Evolutionary conservation across 1,140 invertebrate species (phyloP).

Genomic region (Phortica variegata): DNA sequence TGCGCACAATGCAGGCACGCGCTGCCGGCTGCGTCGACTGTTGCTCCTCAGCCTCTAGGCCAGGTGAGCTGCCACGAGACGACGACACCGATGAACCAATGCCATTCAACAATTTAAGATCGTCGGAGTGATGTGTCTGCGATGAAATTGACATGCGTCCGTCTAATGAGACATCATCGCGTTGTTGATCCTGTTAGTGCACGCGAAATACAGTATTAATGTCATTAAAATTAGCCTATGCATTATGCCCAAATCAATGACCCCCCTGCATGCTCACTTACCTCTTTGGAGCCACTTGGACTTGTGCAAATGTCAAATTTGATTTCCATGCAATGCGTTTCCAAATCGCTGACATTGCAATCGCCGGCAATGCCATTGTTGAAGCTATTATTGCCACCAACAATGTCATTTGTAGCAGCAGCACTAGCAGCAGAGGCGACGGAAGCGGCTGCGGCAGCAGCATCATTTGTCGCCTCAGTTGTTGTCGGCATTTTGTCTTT

Average conservation of each 20-base stretch:
- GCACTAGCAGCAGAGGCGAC: too few relatives aligned
- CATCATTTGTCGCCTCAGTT: slow-evolving; percentile 12
- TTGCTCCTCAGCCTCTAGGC: slow-evolving; percentile 39
- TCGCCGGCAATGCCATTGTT: slow-evolving; percentile 9
- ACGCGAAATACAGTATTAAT: background rate
- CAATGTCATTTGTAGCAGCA: slow-evolving; percentile 18
- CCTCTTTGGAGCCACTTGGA: slow-evolving; percentile 38
- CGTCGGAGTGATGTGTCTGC: slow-evolving; percentile 44
- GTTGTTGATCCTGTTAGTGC: slow-evolving; percentile 38
- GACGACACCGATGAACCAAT: slow-evolving; percentile 49
- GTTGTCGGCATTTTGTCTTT: slow-evolving; percentile 37
- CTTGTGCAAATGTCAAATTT: slow-evolving; percentile 45
- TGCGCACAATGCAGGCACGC: slow-evolving; percentile 60
- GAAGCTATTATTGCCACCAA: slow-evolving; percentile 10
- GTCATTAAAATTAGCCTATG: background rate
- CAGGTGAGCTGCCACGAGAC: slow-evolving; percentile 48
- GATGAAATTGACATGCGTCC: slow-evolving; percentile 43
- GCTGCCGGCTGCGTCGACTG: slow-evolving; percentile 23
- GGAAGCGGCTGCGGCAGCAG: slow-evolving; percentile 7
- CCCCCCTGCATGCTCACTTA: slow-evolving; percentile 11
- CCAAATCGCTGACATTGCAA: slow-evolving; percentile 30
- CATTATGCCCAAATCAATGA: background rate
- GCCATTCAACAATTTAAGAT: slow-evolving; percentile 37
- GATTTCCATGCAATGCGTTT: slow-evolving; percentile 42
- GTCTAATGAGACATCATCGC: slow-evolving; percentile 46